Percentiles rank a stretch among this genome's conserved stretches.
Evolutionary conservation across 2,797 vertebrate genomes (phyloP).

Genomic region (Poecilia wingei): DNA sequence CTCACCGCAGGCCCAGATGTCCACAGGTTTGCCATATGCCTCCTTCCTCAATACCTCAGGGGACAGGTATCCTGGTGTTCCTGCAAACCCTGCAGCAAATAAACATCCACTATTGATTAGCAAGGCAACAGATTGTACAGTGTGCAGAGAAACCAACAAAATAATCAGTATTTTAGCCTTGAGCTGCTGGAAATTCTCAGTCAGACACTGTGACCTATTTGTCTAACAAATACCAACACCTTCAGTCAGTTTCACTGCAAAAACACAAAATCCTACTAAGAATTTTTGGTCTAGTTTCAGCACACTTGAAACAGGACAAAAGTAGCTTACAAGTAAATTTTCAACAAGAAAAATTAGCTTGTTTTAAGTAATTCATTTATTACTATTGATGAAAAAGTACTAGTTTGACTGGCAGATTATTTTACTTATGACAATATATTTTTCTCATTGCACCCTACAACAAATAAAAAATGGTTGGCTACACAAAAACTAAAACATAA

Average conservation of each 20-base stretch:
- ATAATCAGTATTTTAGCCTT: slow-evolving; percentile 8
- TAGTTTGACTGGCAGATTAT: no score
- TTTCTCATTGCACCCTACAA: neutral
- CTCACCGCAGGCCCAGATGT: slow-evolving; percentile 99
- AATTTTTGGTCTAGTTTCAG: no score
- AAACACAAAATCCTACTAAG: no score
- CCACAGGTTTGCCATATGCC: slow-evolving; percentile 97
- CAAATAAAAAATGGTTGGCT: neutral
- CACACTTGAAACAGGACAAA: no score
- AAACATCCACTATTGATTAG: slow-evolving; percentile 31
- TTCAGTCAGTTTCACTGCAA: neutral
- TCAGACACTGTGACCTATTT: neutral
- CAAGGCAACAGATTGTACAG: slow-evolving; percentile 14
- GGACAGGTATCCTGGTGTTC: slow-evolving; percentile 96
- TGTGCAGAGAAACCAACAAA: slow-evolving; percentile 17
- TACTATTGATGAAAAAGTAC: no score
- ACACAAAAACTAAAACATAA: neutral
- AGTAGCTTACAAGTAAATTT: no score
- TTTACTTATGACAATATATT: no score
- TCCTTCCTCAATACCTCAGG: slow-evolving; percentile 97
- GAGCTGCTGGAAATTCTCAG: slow-evolving; percentile 18
- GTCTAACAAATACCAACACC: neutral
- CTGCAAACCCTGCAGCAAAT: slow-evolving; percentile 88
- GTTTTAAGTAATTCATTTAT: no score
- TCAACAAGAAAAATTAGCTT: no score